phyloP scores from a whole-genome alignment of 2,113 vertebrate genomes.

The Australoheros scitulus region DNA sequence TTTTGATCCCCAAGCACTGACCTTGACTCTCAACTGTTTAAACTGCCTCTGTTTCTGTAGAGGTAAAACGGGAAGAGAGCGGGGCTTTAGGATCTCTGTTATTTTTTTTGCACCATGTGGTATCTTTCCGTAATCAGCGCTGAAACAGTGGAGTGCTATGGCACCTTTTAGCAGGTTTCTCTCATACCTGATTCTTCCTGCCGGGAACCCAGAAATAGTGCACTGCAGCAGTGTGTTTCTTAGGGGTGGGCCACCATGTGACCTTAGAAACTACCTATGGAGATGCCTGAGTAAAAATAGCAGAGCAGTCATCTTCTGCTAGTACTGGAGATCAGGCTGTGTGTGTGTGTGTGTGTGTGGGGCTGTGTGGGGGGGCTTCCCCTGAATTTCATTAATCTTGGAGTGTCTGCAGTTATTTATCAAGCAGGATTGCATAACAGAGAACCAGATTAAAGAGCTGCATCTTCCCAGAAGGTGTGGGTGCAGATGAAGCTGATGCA shows the following conservation, averaged over 20 bases:
- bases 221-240: constrained; percentile 53
- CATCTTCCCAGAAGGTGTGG: constrained; percentile 51
- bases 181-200: constrained; percentile 72
- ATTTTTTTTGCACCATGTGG: constrained; percentile 32
- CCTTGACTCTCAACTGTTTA: constrained; percentile 55
- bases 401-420: constrained; percentile 66
- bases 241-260: constrained; percentile 52
- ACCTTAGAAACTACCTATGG: constrained; percentile 56
- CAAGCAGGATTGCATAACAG: constrained; percentile 55
- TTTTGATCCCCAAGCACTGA: constrained; percentile 43
- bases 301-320: constrained; percentile 30
- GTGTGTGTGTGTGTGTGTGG: not conserved
- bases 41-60: constrained; percentile 13
- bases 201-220: constrained; percentile 69
- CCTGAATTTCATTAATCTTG: constrained; percentile 59
- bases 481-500: constrained; percentile 38
- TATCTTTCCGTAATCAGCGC: constrained; percentile 33
- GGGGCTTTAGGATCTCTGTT: constrained; percentile 3
- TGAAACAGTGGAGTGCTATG: constrained; percentile 24
- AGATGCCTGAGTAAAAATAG: constrained; percentile 72
- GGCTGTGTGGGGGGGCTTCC: constrained; percentile 46
- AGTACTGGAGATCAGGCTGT: constrained; percentile 23
- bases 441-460: constrained; percentile 55
- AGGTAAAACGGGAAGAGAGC: constrained; percentile 7
- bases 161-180: constrained; percentile 61